Percentiles rank a stretch among this genome's conserved stretches.
These are phyloP conservation scores for Lucilia sericata DNA, from an alignment of 1,140 invertebrate genomes.

Conservation along the genomic window DNA sequence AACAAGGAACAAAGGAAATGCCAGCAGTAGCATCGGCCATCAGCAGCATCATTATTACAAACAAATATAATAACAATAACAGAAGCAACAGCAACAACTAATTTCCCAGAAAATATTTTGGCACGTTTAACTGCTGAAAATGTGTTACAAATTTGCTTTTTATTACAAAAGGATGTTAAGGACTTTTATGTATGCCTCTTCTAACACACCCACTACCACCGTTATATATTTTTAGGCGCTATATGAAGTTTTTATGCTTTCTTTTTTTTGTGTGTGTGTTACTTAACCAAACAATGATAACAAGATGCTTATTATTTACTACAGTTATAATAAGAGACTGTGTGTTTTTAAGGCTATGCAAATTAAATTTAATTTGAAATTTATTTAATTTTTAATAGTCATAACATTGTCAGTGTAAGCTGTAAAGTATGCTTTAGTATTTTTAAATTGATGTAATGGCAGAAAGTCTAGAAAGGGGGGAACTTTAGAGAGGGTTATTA, in stretches of 20 bases:
- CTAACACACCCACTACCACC: background rate
- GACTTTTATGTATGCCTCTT: conserved; percentile 18
- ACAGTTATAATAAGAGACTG: background rate
- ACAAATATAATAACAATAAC: conserved; percentile 13
- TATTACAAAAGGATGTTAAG: conserved; percentile 39
- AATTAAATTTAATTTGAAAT: background rate
- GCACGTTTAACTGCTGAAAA: conserved; percentile 42
- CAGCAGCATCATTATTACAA: background rate
- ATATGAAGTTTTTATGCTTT: background rate
- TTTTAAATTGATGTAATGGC: too few relatives aligned
- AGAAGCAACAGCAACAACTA: conserved; percentile 18
- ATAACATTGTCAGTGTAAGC: background rate
- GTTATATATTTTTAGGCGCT: background rate
- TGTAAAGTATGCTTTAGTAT: background rate
- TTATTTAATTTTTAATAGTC: background rate
- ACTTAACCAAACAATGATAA: conserved; percentile 5
- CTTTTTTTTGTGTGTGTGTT: background rate
- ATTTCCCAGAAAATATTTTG: conserved; percentile 40
- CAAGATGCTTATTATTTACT: background rate
- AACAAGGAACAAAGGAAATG: background rate
- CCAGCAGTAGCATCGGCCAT: too few relatives aligned
- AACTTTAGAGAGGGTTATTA: too few relatives aligned
- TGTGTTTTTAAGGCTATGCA: background rate
- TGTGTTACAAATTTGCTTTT: conserved; percentile 42
- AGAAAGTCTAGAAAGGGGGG: too few relatives aligned